Evolutionary conservation across 2,888 invertebrate species (phyloP), one percentile per base, ranked within the genome.

Genomic region (Pediacus dermestoides): DNA sequence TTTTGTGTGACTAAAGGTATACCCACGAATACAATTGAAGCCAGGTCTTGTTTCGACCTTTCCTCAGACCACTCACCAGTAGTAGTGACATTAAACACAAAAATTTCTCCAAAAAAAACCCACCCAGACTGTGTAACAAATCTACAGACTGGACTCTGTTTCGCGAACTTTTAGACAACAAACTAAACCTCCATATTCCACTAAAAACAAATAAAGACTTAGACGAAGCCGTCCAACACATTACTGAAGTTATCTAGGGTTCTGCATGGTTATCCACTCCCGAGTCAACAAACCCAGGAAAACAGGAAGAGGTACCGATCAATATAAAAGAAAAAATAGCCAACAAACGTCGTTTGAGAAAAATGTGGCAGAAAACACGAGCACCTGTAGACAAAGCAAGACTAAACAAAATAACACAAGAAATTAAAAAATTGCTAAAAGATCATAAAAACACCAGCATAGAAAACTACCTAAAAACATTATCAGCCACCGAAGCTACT

Each of bases 1-100:
- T 40, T 41, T 16, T 32, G 3, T 12, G 16, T 30, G 13, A 30
- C 16, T 11, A 34, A 34, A 7, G 25, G 34, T n/a, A 15, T 34
- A 14, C n/a, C 7, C 6, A 7, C 10, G 3, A 18, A 18, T 6
- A 18, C 6, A 8, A 7, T 18, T 18, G 8, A 18, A 18, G 21
- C 8, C 8, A 7, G 13, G n/a, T 25, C 34, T 9, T 23, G 14
- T 16, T 25, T 23, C 11, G 34, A 14, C 10, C 10, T 34, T 6
- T 34, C 34, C 7, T 34, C 14, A 6, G 34, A 34, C 10, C 25
- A 25, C 9, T 14, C 23, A n/a, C 25, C 25, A 4, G 9, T 34
- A 4, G 8, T 34, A 13, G 13, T 23, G 16, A 9, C 22, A 3
- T 4, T 34, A 9, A 13, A 14, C 9, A 23, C 23, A 34, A 25